These are phyloP conservation scores for Microtus richardsoni DNA, from an alignment of 2,113 vertebrate genomes.

Conservation along the genomic window DNA sequence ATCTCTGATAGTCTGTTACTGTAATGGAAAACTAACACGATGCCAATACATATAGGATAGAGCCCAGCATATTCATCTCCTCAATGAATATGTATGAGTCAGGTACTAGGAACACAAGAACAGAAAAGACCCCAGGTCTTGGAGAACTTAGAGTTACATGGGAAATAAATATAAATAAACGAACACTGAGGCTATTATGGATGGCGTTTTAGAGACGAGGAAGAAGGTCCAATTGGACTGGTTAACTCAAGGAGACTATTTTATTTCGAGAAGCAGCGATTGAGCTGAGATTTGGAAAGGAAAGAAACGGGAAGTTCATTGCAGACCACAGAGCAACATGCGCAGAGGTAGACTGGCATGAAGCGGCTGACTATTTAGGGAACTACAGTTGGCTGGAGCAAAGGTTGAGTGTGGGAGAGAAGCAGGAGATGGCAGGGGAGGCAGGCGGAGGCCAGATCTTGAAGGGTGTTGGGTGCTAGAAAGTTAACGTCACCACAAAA, in stretches of 20 bases:
- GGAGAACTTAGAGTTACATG: background rate
- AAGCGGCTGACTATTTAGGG: slow-evolving; percentile 12
- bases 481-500: slow-evolving; percentile 10
- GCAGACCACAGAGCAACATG: background rate
- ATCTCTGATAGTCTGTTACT: background rate
- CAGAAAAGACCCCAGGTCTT: background rate
- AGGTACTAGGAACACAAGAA: background rate
- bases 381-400: background rate
- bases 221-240: background rate
- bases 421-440: background rate
- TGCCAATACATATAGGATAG: background rate
- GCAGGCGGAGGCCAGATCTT: background rate
- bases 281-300: slow-evolving; percentile 16
- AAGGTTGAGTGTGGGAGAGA: background rate
- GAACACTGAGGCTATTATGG: background rate
- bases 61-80: background rate
- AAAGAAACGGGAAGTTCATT: slow-evolving; percentile 46
- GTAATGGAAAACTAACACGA: background rate
- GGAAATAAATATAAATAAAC: slow-evolving; percentile 7
- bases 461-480: background rate
- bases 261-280: background rate
- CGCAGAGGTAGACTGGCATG: background rate
- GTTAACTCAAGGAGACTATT: background rate
- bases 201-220: background rate
- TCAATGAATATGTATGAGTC: background rate